Evolutionary conservation across 2,113 vertebrate species (phyloP).

Genomic region (Grus americana): DNA sequence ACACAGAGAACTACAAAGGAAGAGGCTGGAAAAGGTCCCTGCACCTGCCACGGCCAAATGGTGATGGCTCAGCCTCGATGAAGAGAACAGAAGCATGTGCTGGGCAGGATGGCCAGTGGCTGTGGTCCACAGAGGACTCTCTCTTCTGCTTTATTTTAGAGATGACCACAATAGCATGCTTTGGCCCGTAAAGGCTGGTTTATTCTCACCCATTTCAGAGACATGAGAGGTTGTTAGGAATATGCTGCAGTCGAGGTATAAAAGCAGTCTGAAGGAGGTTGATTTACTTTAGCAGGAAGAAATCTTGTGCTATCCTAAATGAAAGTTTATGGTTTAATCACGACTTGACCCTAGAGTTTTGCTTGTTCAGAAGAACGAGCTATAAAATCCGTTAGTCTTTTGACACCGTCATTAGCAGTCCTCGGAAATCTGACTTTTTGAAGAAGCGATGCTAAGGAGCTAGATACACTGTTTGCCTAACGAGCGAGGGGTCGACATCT

Average conservation of each 20-base stretch:
- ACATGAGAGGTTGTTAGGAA: background rate
- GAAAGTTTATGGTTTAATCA: background rate
- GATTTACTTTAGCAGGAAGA: background rate
- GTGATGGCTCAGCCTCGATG: accelerated
- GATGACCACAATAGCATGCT: background rate
- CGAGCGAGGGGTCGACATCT: background rate
- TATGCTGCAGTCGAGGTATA: background rate
- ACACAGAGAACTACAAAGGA: background rate
- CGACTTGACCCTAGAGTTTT: background rate
- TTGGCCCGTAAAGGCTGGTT: background rate
- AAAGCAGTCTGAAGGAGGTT: background rate
- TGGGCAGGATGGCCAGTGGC: background rate
- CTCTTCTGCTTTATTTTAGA: background rate
- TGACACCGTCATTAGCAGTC: background rate
- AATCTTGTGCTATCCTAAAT: background rate
- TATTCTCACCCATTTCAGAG: background rate
- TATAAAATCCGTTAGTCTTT: background rate
- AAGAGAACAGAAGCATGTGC: background rate
- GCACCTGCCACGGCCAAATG: background rate
- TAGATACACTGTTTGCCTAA: background rate
- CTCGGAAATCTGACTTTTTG: background rate
- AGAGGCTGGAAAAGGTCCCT: background rate
- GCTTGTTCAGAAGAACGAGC: background rate
- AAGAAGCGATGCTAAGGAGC: background rate
- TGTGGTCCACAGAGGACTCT: background rate